These are phyloP conservation scores for Himalopsyche japonica DNA, from an alignment of 2,888 invertebrate species.

Conservation along the genomic window DNA sequence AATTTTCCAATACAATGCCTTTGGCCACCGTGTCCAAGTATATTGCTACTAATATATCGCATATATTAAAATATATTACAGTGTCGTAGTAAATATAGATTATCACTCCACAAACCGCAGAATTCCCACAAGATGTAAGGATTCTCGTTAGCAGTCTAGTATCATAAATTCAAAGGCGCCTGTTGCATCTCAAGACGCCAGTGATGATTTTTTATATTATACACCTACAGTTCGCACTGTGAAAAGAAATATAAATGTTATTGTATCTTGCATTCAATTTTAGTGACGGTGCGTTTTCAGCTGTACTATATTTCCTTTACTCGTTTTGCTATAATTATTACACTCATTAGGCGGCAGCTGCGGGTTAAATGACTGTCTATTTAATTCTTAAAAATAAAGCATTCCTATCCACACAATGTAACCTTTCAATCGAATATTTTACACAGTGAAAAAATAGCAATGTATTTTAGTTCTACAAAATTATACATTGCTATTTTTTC, in stretches of 20 bases:
- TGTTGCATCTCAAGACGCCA: not conserved
- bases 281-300: not conserved
- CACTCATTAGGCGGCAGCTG: too few species aligned
- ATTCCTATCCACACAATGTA: too few species aligned
- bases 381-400: too few species aligned
- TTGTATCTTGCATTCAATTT: not conserved
- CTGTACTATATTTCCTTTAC: too few species aligned
- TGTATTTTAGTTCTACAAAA: too few species aligned
- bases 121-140: not conserved
- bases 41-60: not conserved
- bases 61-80: conserved; percentile 13
- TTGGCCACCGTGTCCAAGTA: not conserved
- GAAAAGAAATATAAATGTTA: not conserved
- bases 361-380: too few species aligned
- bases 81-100: conserved; percentile 19
- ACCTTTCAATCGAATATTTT: too few species aligned
- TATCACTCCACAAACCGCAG: conserved; percentile 8
- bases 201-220: not conserved
- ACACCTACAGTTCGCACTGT: too few species aligned
- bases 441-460: too few species aligned
- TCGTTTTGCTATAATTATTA: too few species aligned
- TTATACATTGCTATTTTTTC: too few species aligned
- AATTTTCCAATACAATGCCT: not conserved
- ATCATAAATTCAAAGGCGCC: conserved; percentile 3
- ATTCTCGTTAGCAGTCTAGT: not conserved